Evolutionary conservation across 2,888 invertebrate species (phyloP).

Genomic region (Eurytoma californica): DNA sequence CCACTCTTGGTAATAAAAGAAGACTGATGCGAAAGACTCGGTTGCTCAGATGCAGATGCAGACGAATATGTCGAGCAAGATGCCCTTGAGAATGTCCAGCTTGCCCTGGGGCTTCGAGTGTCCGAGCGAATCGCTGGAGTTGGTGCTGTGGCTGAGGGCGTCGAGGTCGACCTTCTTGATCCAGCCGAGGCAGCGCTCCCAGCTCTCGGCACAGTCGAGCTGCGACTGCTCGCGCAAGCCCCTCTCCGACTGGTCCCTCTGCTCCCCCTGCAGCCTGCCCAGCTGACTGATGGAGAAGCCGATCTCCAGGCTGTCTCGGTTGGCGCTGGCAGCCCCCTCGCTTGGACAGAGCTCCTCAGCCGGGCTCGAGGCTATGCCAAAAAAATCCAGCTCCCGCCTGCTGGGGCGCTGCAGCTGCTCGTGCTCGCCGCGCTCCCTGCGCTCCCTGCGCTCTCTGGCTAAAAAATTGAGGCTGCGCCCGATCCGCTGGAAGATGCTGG

Average conservation of each 20-base stretch:
- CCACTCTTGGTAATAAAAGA: not conserved
- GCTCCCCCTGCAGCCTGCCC: constrained; percentile 64
- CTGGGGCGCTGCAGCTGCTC: constrained; percentile 51
- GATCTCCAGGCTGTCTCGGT: constrained; percentile 68
- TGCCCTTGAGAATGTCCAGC: constrained; percentile 68
- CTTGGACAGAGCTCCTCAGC: constrained; percentile 27
- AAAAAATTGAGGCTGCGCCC: constrained; percentile 69
- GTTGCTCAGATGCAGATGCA: constrained; percentile 67
- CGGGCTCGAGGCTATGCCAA: constrained; percentile 29
- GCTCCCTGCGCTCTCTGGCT: constrained; percentile 62
- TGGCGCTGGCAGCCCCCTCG: constrained; percentile 53
- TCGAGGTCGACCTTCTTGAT: constrained; percentile 64
- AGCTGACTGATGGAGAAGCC: constrained; percentile 68
- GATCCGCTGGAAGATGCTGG: constrained; percentile 65
- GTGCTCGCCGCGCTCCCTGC: constrained; percentile 57
- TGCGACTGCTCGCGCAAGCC: constrained; percentile 39
- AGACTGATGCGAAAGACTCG: not conserved
- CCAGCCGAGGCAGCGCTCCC: constrained; percentile 64
- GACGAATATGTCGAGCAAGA: constrained; percentile 69
- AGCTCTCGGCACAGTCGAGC: constrained; percentile 59
- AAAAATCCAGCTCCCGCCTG: constrained; percentile 44
- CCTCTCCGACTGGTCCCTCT: constrained; percentile 57
- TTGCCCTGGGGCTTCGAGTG: constrained; percentile 68
- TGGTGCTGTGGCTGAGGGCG: constrained; percentile 64
- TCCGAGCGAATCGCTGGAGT: constrained; percentile 64